Evolutionary conservation across 2,113 vertebrate genomes (phyloP).

Genomic region (Apistogramma diplotaenia): DNA sequence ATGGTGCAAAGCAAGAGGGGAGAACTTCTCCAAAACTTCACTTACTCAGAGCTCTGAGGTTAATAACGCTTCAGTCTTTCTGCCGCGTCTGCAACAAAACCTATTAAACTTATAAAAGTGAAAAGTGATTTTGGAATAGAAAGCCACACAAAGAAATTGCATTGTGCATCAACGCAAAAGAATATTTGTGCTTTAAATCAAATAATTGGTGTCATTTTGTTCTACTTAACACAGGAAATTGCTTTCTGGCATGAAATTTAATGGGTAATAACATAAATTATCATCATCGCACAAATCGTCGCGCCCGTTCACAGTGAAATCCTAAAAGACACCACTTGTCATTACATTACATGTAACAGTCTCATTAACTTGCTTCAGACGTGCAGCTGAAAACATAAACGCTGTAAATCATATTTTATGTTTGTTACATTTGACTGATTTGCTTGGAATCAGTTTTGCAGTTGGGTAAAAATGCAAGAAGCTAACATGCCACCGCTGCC

Average conservation of each 20-base stretch:
- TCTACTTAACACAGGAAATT: neutral
- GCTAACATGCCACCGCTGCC: neutral
- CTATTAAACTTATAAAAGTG: neutral
- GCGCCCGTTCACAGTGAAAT: neutral
- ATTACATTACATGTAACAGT: neutral
- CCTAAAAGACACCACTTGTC: neutral
- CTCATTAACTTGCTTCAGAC: neutral
- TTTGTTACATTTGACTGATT: neutral
- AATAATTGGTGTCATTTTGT: neutral
- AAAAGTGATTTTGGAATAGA: neutral
- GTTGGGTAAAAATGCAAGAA: neutral
- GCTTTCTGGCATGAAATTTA: neutral
- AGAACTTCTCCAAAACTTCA: conserved; percentile 36
- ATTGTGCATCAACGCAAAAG: neutral
- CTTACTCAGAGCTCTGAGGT: conserved; percentile 38
- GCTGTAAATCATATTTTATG: neutral
- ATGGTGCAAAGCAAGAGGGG: conserved; percentile 36
- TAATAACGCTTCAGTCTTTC: conserved; percentile 28
- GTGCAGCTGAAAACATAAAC: neutral
- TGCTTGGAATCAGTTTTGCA: neutral
- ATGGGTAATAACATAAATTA: neutral
- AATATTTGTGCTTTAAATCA: neutral
- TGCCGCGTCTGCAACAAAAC: neutral
- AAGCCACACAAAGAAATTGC: neutral
- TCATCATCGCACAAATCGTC: neutral